These are phyloP conservation scores for Cichladusa arquata DNA, from an alignment of 2,113 vertebrate species.

Conservation along the genomic window DNA sequence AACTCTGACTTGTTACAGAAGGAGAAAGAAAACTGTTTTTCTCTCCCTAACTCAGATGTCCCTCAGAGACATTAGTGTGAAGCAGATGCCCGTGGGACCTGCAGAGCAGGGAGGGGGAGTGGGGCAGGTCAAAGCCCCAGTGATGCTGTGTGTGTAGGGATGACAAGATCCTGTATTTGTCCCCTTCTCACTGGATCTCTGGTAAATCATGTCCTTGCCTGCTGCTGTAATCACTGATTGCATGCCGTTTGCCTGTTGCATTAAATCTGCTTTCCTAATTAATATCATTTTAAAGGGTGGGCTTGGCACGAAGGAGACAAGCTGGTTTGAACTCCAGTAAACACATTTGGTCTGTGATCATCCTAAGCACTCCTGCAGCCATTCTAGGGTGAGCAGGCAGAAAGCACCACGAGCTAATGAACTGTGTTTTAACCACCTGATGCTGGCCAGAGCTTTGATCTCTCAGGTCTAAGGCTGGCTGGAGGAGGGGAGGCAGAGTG, in stretches of 20 bases:
- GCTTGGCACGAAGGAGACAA: slow-evolving; percentile 17
- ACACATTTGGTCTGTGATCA: slow-evolving; percentile 5
- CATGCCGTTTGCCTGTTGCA: slow-evolving; percentile 21
- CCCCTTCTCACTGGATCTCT: not conserved
- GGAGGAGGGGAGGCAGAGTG: not conserved
- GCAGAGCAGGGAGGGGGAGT: not conserved
- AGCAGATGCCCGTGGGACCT: fast-evolving
- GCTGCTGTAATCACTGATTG: slow-evolving; percentile 36
- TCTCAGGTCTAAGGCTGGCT: not conserved
- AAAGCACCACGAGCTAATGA: slow-evolving; percentile 10
- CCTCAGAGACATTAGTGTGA: not conserved
- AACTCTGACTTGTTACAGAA: not conserved
- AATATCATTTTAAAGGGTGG: slow-evolving; percentile 27
- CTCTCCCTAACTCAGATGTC: not conserved
- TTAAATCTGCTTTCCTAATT: slow-evolving; percentile 54
- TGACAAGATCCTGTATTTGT: not conserved
- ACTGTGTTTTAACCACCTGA: slow-evolving; percentile 54
- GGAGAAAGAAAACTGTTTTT: not conserved
- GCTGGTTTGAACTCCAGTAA: slow-evolving; percentile 37
- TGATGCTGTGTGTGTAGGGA: not conserved
- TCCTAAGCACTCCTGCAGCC: not conserved
- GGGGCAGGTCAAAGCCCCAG: too few relatives aligned
- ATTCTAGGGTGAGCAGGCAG: not conserved
- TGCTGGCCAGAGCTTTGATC: slow-evolving; percentile 36
- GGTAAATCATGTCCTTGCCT: not conserved